Evolutionary conservation across 1,140 invertebrate species (phyloP).

Genomic region (Popillia japonica): DNA sequence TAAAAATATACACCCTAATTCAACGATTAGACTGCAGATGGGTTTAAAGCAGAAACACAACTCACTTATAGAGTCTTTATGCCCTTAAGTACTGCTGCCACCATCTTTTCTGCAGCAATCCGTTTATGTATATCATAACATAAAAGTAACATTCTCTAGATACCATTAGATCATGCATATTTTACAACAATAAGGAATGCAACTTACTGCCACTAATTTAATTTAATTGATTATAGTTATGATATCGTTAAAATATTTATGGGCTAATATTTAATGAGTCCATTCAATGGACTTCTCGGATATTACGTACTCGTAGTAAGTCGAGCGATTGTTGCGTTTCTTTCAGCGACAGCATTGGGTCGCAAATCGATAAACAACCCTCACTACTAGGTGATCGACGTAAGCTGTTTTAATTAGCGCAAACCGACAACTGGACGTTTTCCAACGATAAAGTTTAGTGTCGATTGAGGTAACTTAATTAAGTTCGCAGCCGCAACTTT

Average conservation of each 20-base stretch:
- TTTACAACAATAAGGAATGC: no score
- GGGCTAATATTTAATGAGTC: neutral
- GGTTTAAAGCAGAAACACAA: no score
- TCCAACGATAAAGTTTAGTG: constrained; percentile 26
- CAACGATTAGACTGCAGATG: no score
- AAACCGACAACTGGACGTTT: constrained; percentile 33
- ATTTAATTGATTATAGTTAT: no score
- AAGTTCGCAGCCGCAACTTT: constrained; percentile 20
- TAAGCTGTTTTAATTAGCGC: constrained; percentile 19
- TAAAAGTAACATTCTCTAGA: no score
- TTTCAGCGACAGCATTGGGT: neutral
- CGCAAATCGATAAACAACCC: neutral
- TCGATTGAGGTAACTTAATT: constrained; percentile 27
- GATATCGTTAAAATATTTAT: neutral
- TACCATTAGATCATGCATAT: no score
- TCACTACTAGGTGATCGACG: neutral
- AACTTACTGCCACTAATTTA: no score
- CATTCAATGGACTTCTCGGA: neutral
- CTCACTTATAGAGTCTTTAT: no score
- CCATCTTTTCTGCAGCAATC: no score
- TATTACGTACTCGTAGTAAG: neutral
- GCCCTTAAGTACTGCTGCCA: no score
- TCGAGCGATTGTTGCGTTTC: neutral
- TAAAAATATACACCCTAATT: no score
- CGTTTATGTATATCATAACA: no score